phyloP scores from a whole-genome alignment of 1,140 invertebrate genomes.

The Bombus breviceps region DNA sequence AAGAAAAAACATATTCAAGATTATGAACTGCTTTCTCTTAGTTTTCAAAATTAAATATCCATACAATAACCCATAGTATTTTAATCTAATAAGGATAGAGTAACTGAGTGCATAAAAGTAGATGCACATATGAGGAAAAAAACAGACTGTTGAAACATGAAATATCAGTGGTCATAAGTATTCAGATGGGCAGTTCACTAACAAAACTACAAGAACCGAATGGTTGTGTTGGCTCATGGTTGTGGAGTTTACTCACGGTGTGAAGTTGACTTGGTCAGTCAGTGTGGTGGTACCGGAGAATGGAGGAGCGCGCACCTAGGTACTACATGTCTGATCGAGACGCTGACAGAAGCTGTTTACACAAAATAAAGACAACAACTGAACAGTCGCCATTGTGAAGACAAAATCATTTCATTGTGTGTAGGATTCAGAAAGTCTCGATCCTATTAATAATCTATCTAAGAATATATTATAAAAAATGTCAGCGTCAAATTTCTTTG shows the following conservation, averaged over 20 bases:
- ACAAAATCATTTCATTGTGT: conserved; percentile 71
- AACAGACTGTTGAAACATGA: conserved; percentile 68
- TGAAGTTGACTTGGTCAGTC: conserved; percentile 79
- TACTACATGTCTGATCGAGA: conserved; percentile 81
- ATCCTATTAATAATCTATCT: conserved; percentile 65
- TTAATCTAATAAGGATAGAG: conserved; percentile 65
- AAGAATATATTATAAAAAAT: conserved; percentile 61
- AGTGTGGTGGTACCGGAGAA: conserved; percentile 79
- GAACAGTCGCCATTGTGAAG: conserved; percentile 77
- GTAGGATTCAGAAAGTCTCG: conserved; percentile 68
- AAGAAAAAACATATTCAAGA: conserved; percentile 14
- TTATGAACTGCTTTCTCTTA: neutral
- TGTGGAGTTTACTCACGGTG: conserved; percentile 80
- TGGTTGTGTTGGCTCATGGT: conserved; percentile 71
- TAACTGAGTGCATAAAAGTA: conserved; percentile 71
- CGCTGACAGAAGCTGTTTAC: conserved; percentile 81
- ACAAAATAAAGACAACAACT: conserved; percentile 82
- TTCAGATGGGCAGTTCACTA: conserved; percentile 71
- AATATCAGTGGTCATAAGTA: conserved; percentile 70
- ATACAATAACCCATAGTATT: conserved; percentile 69
- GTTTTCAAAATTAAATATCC: conserved; percentile 40
- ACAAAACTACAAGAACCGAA: conserved; percentile 75
- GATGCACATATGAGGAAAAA: conserved; percentile 70
- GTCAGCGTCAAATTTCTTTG: conserved; percentile 69
- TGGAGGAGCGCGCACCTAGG: conserved; percentile 79